These are phyloP conservation scores for Bujurquina vittata DNA, from an alignment of 2,113 vertebrate genomes.

Conservation along the genomic window DNA sequence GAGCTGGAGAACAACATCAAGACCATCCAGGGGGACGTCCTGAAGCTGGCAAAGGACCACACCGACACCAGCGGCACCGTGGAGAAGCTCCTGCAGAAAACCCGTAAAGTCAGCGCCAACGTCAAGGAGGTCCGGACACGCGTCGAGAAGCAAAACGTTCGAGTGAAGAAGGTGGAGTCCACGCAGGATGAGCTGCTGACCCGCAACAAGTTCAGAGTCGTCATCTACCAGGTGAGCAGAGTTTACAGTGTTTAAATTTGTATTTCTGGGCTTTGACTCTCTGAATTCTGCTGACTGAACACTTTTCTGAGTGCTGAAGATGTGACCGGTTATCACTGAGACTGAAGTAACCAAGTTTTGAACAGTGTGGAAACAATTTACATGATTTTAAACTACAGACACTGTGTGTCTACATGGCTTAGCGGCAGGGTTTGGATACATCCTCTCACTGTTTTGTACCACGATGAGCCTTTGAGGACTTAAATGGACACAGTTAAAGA, in stretches of 20 bases:
- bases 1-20: conserved; percentile 90
- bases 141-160: conserved; percentile 89
- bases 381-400: neutral
- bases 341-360: no score
- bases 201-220: conserved; percentile 95
- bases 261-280: neutral
- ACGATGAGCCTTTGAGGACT: neutral
- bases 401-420: rapidly evolving
- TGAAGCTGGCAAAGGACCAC: conserved; percentile 92
- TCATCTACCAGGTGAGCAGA: conserved; percentile 92
- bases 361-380: no score
- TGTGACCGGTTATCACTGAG: no score
- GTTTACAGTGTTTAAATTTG: neutral
- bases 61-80: conserved; percentile 85
- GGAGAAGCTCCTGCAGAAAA: conserved; percentile 94
- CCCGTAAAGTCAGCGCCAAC: conserved; percentile 91
- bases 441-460: rapidly evolving
- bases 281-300: neutral
- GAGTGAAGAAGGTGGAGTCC: conserved; percentile 89
- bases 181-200: conserved; percentile 95
- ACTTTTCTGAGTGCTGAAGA: no score
- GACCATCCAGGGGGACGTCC: conserved; percentile 90
- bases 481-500: neutral
- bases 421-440: neutral
- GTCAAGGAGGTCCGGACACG: conserved; percentile 92